Conservation (phyloP, 2,113 vertebrate species). For the Tor tambroides region DNA sequence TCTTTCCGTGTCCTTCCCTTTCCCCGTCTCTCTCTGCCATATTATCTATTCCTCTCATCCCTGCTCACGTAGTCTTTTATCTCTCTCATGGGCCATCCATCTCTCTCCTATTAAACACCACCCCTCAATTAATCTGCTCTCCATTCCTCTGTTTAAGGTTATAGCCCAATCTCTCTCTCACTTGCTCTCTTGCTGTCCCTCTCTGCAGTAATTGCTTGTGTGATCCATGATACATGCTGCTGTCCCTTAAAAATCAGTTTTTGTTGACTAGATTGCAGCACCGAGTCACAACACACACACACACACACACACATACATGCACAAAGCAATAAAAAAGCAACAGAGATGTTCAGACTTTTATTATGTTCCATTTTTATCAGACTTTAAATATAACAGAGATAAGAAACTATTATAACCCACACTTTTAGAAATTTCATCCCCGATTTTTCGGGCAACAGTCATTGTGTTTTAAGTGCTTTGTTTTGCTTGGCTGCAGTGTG, state of each 20-base stretch:
- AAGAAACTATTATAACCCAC: not conserved
- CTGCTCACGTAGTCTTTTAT: constrained; percentile 60
- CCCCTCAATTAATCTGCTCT: constrained; percentile 23
- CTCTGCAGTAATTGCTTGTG: constrained; percentile 56
- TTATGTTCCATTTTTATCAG: constrained; percentile 39
- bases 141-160: constrained; percentile 40
- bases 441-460: not conserved
- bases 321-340: constrained; percentile 49
- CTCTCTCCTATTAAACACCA: constrained; percentile 46
- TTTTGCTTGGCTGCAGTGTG: not conserved
- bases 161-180: constrained; percentile 33
- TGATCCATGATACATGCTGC: constrained; percentile 55
- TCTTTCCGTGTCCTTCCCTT: constrained; percentile 26
- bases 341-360: constrained; percentile 55
- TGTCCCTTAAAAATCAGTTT: constrained; percentile 49
- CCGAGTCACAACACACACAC: constrained; percentile 16
- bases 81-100: constrained; percentile 45
- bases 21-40: constrained; percentile 56
- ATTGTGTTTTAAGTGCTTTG: not conserved
- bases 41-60: constrained; percentile 66
- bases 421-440: not conserved
- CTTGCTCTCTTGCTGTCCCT: constrained; percentile 37
- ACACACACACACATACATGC: constrained; percentile 15
- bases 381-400: not conserved
- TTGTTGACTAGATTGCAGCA: constrained; percentile 3